Evolutionary conservation across 2,113 vertebrate genomes (phyloP).

Genomic region (Puma concolor): DNA sequence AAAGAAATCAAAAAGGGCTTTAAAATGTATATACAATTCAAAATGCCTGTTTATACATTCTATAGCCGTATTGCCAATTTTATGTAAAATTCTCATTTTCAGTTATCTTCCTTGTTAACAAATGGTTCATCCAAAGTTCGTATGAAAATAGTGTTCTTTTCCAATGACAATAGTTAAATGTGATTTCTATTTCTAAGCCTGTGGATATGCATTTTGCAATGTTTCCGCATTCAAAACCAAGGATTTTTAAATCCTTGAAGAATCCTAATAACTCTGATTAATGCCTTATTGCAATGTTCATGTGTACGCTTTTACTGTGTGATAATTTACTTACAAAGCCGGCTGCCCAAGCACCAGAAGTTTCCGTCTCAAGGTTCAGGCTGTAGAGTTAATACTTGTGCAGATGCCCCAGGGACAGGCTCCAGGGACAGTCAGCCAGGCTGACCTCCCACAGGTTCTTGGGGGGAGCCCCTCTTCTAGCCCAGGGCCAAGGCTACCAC

Average conservation of each 20-base stretch:
- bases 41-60: neutral
- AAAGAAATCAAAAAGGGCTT: neutral
- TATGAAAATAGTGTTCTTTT: neutral
- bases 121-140: neutral
- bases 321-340: neutral
- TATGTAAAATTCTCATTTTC: conserved; percentile 22
- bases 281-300: neutral
- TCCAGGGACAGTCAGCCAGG: neutral
- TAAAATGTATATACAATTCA: neutral
- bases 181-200: neutral
- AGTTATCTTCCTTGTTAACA: neutral
- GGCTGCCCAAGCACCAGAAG: neutral
- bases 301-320: neutral
- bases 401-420: neutral
- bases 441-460: neutral
- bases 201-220: neutral
- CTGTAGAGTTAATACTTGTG: neutral
- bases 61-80: neutral
- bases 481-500: no score
- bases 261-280: neutral
- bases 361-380: neutral
- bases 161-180: neutral
- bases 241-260: neutral
- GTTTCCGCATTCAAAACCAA: conserved; percentile 34
- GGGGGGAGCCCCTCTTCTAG: accelerated